A percentile compares a stretch with the other conserved stretches of the same genome.
These are phyloP conservation scores for Picus viridis DNA, from an alignment of 2,797 vertebrate species.

Conservation along the genomic window DNA sequence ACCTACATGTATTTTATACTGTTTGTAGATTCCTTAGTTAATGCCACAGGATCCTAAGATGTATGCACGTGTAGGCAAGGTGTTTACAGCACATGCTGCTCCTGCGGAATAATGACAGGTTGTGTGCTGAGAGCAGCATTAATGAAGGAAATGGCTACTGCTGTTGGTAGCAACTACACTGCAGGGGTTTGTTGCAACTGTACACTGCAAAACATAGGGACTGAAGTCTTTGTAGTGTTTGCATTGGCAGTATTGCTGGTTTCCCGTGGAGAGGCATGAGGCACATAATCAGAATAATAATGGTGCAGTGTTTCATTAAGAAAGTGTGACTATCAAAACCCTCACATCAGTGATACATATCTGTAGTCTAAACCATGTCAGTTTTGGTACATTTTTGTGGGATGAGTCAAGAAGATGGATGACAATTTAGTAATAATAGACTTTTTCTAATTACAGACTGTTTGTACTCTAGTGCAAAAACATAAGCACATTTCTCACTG, in stretches of 20 bases:
- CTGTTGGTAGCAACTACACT: not conserved
- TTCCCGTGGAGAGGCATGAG: not conserved
- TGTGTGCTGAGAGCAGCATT: not conserved
- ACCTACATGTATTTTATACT: not conserved
- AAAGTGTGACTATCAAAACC: not conserved
- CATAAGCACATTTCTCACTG: not conserved
- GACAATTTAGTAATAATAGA: not conserved
- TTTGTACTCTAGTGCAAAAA: not conserved
- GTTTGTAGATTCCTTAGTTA: not conserved
- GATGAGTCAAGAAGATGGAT: not conserved
- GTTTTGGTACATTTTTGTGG: not conserved
- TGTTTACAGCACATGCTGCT: not conserved
- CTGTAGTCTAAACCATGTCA: not conserved
- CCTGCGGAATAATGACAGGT: rapidly evolving
- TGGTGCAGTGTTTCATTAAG: not conserved
- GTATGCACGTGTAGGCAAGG: rapidly evolving
- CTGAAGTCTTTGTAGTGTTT: not conserved
- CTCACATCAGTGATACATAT: not conserved
- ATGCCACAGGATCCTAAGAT: not conserved
- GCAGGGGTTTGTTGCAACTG: not conserved
- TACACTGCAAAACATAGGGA: not conserved
- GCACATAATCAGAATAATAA: not conserved
- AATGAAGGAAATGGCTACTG: not conserved
- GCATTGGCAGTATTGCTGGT: not conserved
- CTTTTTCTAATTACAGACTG: not conserved